A percentile compares a stretch with the other conserved stretches of the same genome.
Evolutionary conservation across 1,140 invertebrate species (phyloP).

Genomic region (Penaeus indicus): DNA sequence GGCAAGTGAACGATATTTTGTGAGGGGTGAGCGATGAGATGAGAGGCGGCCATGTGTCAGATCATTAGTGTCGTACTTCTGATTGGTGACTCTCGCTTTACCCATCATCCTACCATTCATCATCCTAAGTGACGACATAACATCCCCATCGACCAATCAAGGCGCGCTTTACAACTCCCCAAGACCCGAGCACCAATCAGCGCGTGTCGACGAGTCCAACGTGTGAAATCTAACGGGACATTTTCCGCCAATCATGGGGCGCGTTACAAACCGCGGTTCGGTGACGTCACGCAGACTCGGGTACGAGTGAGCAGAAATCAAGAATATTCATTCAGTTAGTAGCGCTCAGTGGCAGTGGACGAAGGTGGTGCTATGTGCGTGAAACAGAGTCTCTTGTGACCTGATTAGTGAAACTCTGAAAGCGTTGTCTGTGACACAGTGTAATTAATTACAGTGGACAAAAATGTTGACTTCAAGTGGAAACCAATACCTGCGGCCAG

Average conservation of each 20-base stretch:
- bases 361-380: conserved; percentile 28
- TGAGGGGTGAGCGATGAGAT: conserved; percentile 58
- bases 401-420: conserved; percentile 22
- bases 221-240: conserved; percentile 66
- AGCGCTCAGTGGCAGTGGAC: conserved; percentile 56
- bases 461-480: conserved; percentile 66
- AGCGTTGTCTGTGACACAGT: conserved; percentile 42
- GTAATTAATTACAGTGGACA: conserved; percentile 29
- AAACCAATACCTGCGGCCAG: conserved; percentile 65
- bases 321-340: conserved; percentile 65
- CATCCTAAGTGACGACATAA: conserved; percentile 67
- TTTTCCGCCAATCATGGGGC: conserved; percentile 54
- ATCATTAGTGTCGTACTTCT: conserved; percentile 67
- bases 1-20: conserved; percentile 60
- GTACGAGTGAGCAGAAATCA: conserved; percentile 65
- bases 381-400: neutral
- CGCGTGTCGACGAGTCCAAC: conserved; percentile 48
- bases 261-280: conserved; percentile 52
- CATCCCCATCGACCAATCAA: conserved; percentile 65
- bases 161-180: conserved; percentile 61
- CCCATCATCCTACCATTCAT: conserved; percentile 67
- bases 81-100: conserved; percentile 67
- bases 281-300: conserved; percentile 60
- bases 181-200: conserved; percentile 54
- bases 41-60: conserved; percentile 64